Conservation (phyloP, 2,888 invertebrate genomes). For the Tuta absoluta region DNA sequence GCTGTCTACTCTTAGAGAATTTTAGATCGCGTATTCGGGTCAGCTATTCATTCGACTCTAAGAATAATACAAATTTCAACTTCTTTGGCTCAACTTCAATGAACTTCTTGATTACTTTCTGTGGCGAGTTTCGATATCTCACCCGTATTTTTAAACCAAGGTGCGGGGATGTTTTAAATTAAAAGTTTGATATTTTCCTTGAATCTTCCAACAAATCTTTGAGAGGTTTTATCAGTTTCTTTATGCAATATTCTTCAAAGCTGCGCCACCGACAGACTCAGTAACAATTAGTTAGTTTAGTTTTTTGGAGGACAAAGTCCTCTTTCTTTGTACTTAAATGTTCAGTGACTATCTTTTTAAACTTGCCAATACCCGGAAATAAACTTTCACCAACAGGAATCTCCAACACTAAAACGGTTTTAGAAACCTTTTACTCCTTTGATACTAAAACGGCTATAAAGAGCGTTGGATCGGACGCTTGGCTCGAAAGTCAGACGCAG, state of each 20-base stretch:
- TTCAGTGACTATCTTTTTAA: background rate
- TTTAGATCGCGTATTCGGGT: conserved; percentile 8
- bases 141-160: conserved; percentile 2
- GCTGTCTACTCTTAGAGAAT: conserved; percentile 16
- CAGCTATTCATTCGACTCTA: conserved; percentile 7
- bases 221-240: background rate
- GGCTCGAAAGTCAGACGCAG: background rate
- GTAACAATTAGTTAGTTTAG: background rate
- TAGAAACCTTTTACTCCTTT: conserved; percentile 5
- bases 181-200: background rate
- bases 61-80: conserved; percentile 18
- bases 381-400: background rate
- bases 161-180: background rate
- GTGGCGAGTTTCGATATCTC: conserved; percentile 6
- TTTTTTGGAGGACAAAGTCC: background rate
- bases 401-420: background rate
- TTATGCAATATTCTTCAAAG: too few relatives aligned
- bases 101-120: conserved; percentile 10
- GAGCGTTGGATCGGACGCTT: background rate
- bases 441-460: background rate
- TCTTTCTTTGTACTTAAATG: background rate
- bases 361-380: background rate
- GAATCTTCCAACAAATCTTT: background rate
- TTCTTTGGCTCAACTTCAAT: conserved; percentile 7
- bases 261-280: too few relatives aligned